These are phyloP conservation scores for Vanessa cardui DNA, from an alignment of 2,888 invertebrate genomes.

Conservation along the genomic window DNA sequence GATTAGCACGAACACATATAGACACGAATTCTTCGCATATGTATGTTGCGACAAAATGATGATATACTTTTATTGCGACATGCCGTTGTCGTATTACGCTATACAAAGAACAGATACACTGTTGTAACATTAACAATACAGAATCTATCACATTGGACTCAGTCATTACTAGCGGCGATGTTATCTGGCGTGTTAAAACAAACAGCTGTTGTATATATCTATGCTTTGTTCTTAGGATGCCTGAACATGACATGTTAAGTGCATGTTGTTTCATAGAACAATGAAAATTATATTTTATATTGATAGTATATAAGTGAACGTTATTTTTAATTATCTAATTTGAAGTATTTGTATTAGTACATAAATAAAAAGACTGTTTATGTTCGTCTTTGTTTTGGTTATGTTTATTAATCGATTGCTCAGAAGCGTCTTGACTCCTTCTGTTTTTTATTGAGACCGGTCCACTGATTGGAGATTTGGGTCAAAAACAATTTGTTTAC, in stretches of 20 bases:
- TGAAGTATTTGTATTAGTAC: too few relatives aligned
- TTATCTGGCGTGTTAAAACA: constrained; percentile 13
- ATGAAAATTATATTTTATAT: not conserved
- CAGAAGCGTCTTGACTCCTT: too few relatives aligned
- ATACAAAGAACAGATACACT: constrained; percentile 20
- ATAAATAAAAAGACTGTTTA: too few relatives aligned
- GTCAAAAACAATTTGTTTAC: too few relatives aligned
- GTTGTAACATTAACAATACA: constrained; percentile 11
- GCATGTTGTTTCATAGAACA: not conserved
- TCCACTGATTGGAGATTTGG: too few relatives aligned
- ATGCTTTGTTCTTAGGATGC: not conserved
- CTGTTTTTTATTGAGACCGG: too few relatives aligned
- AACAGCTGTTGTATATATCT: not conserved
- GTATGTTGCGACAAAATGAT: constrained; percentile 3
- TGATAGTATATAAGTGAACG: too few relatives aligned
- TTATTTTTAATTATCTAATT: too few relatives aligned
- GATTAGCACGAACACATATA: not conserved
- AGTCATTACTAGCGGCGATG: not conserved
- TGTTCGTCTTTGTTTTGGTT: too few relatives aligned
- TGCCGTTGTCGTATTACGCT: not conserved
- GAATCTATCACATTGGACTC: constrained; percentile 8
- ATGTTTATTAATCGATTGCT: too few relatives aligned
- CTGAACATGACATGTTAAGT: not conserved
- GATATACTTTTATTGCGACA: constrained; percentile 5
- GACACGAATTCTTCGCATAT: not conserved